phyloP scores from a whole-genome alignment of 2,797 vertebrate species.

The Pachyuromys duprasi region DNA sequence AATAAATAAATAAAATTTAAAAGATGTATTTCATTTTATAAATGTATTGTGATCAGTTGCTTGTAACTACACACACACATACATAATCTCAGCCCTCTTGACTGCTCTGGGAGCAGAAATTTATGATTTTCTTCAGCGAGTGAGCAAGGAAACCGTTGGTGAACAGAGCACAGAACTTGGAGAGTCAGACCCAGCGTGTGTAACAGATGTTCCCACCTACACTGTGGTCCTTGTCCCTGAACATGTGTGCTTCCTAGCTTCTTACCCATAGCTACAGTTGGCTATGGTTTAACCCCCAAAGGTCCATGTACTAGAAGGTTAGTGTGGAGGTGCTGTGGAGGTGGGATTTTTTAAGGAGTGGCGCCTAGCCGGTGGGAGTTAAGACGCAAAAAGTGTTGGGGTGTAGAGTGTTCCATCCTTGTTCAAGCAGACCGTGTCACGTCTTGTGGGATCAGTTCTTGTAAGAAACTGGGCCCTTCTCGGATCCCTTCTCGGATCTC shows the following conservation, averaged over 20 bases:
- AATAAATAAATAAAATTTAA: background rate
- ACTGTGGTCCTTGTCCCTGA: background rate
- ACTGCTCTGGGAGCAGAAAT: background rate
- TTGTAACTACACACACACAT: background rate
- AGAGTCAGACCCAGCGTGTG: accelerated
- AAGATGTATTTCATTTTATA: background rate
- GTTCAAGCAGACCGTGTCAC: too few species aligned
- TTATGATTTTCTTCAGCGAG: background rate
- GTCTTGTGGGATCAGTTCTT: background rate
- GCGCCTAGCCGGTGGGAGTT: too few species aligned
- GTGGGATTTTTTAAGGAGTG: background rate
- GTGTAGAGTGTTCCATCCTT: background rate
- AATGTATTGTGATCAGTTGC: background rate
- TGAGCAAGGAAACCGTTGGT: background rate
- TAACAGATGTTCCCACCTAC: too few species aligned
- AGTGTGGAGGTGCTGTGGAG: too few species aligned
- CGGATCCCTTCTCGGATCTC: background rate
- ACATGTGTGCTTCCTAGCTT: accelerated
- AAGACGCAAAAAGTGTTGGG: background rate
- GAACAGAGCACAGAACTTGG: background rate
- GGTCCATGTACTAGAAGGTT: background rate
- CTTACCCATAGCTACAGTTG: background rate
- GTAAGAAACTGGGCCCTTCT: background rate
- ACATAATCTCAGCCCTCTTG: background rate
- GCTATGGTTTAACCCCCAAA: background rate